Conservation (phyloP, 2,888 invertebrate genomes). For the Phyllotreta striolata region DNA sequence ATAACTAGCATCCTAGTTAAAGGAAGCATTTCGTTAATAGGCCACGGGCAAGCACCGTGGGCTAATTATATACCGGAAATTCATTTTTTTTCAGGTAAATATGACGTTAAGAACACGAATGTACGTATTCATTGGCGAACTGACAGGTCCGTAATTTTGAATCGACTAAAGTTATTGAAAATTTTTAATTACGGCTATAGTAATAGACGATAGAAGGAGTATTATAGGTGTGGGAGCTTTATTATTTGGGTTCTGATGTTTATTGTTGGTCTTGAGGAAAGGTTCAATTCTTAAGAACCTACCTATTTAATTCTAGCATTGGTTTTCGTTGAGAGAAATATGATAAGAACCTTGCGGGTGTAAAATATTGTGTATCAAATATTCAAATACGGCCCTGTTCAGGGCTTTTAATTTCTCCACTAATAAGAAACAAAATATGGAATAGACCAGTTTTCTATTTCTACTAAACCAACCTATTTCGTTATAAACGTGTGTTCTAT, state of each 20-base stretch:
- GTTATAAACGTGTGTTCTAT: slow-evolving; percentile 7
- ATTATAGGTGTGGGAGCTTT: too few relatives aligned
- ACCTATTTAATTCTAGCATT: not conserved
- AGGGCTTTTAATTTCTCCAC: too few relatives aligned
- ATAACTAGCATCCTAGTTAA: slow-evolving; percentile 18
- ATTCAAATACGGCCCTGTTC: too few relatives aligned
- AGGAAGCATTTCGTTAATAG: slow-evolving; percentile 20
- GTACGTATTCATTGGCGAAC: slow-evolving; percentile 4
- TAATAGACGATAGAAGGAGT: too few relatives aligned
- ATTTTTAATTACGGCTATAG: too few relatives aligned
- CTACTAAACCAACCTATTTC: slow-evolving; percentile 7
- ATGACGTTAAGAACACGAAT: slow-evolving; percentile 20
- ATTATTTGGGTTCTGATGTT: too few relatives aligned
- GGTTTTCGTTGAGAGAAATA: too few relatives aligned
- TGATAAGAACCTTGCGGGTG: too few relatives aligned
- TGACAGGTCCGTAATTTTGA: not conserved
- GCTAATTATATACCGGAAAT: slow-evolving; percentile 39
- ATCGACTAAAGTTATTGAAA: not conserved
- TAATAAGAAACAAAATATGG: too few relatives aligned
- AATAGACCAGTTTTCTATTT: not conserved
- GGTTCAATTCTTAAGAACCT: not conserved
- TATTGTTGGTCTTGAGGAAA: not conserved
- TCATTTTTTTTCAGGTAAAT: slow-evolving; percentile 32
- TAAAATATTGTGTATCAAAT: too few relatives aligned
- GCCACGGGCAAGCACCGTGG: slow-evolving; percentile 27